Conservation (phyloP, 2,797 vertebrate species). For the Chiloscyllium punctatum region DNA sequence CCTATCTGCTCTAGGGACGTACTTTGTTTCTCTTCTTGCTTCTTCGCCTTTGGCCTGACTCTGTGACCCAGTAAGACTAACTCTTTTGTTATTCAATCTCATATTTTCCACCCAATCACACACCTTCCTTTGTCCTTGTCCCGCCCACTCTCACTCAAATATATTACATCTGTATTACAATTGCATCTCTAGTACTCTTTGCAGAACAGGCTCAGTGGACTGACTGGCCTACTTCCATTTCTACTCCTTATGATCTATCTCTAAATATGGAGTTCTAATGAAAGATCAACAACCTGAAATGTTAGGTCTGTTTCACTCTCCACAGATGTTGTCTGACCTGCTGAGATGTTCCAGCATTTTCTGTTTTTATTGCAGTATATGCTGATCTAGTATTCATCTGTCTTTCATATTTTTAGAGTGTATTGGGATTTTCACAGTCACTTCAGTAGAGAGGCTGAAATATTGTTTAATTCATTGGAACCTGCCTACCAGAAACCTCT, state of each 20-base stretch:
- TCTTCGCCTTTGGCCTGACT: too few species aligned
- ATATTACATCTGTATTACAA: too few species aligned
- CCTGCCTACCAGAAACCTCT: conserved; percentile 95
- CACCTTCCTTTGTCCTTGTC: neutral
- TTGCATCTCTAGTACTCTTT: too few species aligned
- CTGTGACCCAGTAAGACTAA: neutral
- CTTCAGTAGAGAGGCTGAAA: conserved; percentile 88
- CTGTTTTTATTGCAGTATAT: neutral
- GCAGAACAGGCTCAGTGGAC: too few species aligned
- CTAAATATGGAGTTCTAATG: neutral
- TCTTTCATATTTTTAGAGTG: neutral
- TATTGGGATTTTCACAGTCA: conserved; percentile 96
- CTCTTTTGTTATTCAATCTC: neutral
- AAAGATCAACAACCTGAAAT: neutral
- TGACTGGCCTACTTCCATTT: too few species aligned
- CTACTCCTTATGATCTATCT: too few species aligned
- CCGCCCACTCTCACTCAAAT: neutral
- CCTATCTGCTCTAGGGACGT: too few species aligned
- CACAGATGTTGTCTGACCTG: neutral
- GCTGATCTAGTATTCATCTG: neutral
- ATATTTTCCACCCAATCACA: neutral
- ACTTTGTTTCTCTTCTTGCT: too few species aligned
- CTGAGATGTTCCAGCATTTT: neutral
- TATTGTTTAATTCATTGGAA: conserved; percentile 84
- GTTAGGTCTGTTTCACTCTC: neutral